phyloP scores from a whole-genome alignment of 2,888 invertebrate species.

The Yponomeuta sedellus region DNA sequence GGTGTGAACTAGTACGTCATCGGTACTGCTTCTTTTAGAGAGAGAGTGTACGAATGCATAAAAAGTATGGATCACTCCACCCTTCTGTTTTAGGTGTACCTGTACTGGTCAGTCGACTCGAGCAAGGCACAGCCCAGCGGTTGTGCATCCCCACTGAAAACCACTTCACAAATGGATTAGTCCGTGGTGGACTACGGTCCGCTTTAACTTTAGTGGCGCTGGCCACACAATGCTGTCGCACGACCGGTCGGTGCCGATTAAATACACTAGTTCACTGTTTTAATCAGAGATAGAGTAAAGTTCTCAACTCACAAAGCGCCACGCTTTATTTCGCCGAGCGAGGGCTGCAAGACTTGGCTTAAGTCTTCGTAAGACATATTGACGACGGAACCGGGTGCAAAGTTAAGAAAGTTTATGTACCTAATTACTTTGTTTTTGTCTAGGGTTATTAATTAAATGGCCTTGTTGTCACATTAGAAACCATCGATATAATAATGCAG shows the following conservation, averaged over 20 bases:
- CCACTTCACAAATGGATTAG: slow-evolving; percentile 59
- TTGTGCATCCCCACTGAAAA: slow-evolving; percentile 14
- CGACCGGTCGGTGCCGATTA: background rate
- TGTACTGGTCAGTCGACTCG: background rate
- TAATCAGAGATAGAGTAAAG: background rate
- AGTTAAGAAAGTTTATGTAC: too few relatives aligned
- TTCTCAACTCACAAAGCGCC: background rate
- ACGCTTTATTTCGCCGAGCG: background rate
- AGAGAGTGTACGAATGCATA: background rate
- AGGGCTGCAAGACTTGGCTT: background rate
- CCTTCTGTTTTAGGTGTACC: background rate
- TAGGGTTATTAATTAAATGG: too few relatives aligned
- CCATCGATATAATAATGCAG: too few relatives aligned
- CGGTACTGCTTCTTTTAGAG: too few relatives aligned
- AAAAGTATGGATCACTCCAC: background rate
- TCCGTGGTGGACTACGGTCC: slow-evolving; percentile 24
- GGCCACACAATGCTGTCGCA: background rate
- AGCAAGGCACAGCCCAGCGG: background rate
- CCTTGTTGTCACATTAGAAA: too few relatives aligned
- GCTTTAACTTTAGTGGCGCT: slow-evolving; percentile 1
- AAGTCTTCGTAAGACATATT: background rate
- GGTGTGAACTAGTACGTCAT: too few relatives aligned
- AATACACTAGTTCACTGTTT: background rate
- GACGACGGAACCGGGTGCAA: too few relatives aligned
- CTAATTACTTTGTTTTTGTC: too few relatives aligned